Percentiles rank a stretch among this genome's conserved stretches.
Evolutionary conservation across 2,888 invertebrate species (phyloP).

Genomic region (Chymomyza fuscimana): DNA sequence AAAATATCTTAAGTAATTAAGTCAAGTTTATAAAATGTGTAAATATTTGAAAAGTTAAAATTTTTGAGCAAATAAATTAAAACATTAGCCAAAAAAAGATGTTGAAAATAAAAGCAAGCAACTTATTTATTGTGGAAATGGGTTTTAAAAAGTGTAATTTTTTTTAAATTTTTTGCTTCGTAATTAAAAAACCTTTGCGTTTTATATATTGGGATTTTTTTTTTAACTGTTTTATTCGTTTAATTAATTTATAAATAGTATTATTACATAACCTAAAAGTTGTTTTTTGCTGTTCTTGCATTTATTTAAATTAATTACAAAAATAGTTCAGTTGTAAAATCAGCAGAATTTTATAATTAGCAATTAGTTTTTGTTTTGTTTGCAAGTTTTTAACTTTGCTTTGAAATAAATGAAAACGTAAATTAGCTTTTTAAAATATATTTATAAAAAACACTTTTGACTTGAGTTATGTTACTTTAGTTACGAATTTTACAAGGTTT

Average conservation of each 20-base stretch:
- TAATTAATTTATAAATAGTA: constrained; percentile 73
- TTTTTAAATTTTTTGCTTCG: constrained; percentile 9
- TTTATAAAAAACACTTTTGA: not conserved
- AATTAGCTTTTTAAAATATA: not conserved
- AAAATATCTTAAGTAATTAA: constrained; percentile 52
- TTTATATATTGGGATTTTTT: constrained; percentile 38
- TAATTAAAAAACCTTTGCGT: constrained; percentile 10
- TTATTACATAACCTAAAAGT: constrained; percentile 69
- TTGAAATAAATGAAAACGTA: not conserved
- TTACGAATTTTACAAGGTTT: not conserved
- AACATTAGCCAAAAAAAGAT: constrained; percentile 28
- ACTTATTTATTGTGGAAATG: constrained; percentile 20
- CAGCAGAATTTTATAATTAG: constrained; percentile 29
- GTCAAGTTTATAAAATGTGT: constrained; percentile 54
- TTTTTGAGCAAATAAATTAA: constrained; percentile 57
- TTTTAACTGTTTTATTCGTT: constrained; percentile 67
- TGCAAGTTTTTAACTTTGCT: not conserved
- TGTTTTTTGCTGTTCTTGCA: constrained; percentile 31
- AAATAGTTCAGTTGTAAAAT: constrained; percentile 53
- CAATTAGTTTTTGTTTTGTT: constrained; percentile 20
- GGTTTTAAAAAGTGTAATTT: too few relatives aligned
- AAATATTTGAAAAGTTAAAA: constrained; percentile 66
- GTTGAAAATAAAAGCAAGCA: constrained; percentile 24
- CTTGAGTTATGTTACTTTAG: not conserved
- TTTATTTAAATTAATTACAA: constrained; percentile 55